Conservation (phyloP, 2,888 invertebrate genomes). For the Vesta saturnalis region DNA sequence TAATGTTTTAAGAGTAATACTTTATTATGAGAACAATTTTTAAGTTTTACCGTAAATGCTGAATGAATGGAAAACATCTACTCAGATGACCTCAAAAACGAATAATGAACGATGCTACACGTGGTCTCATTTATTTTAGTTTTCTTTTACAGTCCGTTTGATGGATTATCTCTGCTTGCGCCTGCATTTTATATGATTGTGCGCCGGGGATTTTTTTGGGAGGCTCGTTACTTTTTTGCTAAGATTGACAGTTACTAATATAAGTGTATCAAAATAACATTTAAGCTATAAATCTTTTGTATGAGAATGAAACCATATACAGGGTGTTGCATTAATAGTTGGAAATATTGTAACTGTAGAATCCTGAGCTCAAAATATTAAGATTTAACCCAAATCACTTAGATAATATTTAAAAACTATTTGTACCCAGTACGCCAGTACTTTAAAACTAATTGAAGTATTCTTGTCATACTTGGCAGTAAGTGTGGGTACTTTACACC, state of each 20-base stretch:
- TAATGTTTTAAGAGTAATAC: not conserved
- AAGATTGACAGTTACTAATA: constrained; percentile 14
- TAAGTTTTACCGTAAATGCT: constrained; percentile 8
- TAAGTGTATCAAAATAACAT: not conserved
- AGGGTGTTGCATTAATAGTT: too few relatives aligned
- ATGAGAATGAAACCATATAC: too few relatives aligned
- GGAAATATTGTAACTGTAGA: too few relatives aligned
- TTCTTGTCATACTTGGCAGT: too few relatives aligned
- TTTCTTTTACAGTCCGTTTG: constrained; percentile 32
- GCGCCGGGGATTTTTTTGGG: constrained; percentile 29
- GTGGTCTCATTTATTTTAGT: constrained; percentile 25
- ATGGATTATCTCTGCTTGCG: constrained; percentile 32
- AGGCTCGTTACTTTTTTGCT: constrained; percentile 22
- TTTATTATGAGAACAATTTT: constrained; percentile 17
- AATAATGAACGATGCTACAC: constrained; percentile 28
- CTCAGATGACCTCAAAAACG: constrained; percentile 25
- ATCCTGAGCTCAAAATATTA: too few relatives aligned
- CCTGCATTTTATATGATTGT: constrained; percentile 29
- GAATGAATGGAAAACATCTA: constrained; percentile 16
- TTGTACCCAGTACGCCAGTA: too few relatives aligned
- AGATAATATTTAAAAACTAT: too few relatives aligned
- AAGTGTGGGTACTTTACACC: not conserved
- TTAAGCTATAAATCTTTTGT: too few relatives aligned
- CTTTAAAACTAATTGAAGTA: not conserved
- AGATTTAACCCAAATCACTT: too few relatives aligned